Evolutionary conservation across 2,888 invertebrate genomes (phyloP).

Genomic region (Aspidiotus destructor): DNA sequence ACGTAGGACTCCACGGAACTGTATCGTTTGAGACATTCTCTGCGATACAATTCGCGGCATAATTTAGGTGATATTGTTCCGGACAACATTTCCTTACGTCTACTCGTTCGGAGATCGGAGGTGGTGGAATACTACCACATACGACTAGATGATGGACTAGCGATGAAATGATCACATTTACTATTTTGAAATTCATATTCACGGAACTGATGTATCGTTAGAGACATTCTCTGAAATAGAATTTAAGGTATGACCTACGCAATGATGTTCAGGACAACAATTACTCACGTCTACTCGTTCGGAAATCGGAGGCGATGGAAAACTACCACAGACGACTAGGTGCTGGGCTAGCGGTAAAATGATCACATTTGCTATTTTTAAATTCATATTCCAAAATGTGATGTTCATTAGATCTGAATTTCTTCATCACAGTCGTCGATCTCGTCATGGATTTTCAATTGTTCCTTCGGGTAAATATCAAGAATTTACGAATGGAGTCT

Average conservation of each 20-base stretch:
- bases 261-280: slow-evolving; percentile 11
- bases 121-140: slow-evolving; percentile 6
- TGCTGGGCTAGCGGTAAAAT: neutral
- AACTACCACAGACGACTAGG: slow-evolving; percentile 11
- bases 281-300: slow-evolving; percentile 8
- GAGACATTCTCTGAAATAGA: too few relatives aligned
- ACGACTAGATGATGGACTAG: slow-evolving; percentile 13
- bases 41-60: neutral
- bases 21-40: slow-evolving; percentile 1
- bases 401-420: too few relatives aligned
- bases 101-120: neutral
- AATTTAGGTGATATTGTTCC: slow-evolving; percentile 1
- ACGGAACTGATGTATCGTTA: too few relatives aligned
- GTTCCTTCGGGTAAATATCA: too few relatives aligned
- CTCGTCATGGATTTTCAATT: too few relatives aligned
- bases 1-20: slow-evolving; percentile 14
- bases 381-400: neutral
- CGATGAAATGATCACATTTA: slow-evolving; percentile 5
- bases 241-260: too few relatives aligned
- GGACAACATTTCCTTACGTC: slow-evolving; percentile 18
- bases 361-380: slow-evolving; percentile 3
- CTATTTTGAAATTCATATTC: slow-evolving; percentile 8
- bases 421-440: too few relatives aligned
- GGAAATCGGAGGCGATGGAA: slow-evolving; percentile 3
- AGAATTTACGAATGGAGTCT: too few relatives aligned